These are phyloP conservation scores for Bombyx mandarina DNA, from an alignment of 1,140 invertebrate species.

Conservation along the genomic window DNA sequence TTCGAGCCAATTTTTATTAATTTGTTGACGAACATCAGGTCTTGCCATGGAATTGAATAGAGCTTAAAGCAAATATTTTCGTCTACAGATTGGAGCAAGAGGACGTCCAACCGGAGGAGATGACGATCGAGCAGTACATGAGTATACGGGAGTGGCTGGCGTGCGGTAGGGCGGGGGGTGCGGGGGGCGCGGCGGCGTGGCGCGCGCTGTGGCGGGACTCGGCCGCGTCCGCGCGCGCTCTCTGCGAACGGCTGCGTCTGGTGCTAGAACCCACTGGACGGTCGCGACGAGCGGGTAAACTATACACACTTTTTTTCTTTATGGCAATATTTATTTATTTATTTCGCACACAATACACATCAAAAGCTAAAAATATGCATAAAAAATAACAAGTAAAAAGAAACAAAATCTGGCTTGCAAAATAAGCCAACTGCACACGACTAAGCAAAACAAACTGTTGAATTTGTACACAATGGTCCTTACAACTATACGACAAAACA, in stretches of 20 bases:
- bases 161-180: constrained; percentile 1
- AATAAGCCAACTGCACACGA: no score
- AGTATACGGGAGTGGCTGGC: constrained; percentile 33
- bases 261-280: constrained; percentile 96
- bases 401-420: neutral
- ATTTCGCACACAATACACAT: neutral
- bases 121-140: constrained; percentile 41
- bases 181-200: constrained; percentile 30
- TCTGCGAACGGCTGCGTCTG: constrained; percentile 94
- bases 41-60: no score
- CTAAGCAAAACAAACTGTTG: no score
- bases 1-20: no score
- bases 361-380: no score
- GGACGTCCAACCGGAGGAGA: constrained; percentile 23
- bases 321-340: neutral
- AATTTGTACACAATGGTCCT: no score
- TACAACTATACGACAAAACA: no score
- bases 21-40: no score
- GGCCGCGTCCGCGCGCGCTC: constrained; percentile 82
- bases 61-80: no score
- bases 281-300: constrained; percentile 84
- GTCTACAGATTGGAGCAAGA: constrained; percentile 26
- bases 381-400: neutral
- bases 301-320: constrained; percentile 74
- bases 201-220: constrained; percentile 70